Percentiles rank a stretch among this genome's conserved stretches.
Conservation (phyloP, 1,140 invertebrate genomes). For the Stratiolaelaps scimitus region DNA sequence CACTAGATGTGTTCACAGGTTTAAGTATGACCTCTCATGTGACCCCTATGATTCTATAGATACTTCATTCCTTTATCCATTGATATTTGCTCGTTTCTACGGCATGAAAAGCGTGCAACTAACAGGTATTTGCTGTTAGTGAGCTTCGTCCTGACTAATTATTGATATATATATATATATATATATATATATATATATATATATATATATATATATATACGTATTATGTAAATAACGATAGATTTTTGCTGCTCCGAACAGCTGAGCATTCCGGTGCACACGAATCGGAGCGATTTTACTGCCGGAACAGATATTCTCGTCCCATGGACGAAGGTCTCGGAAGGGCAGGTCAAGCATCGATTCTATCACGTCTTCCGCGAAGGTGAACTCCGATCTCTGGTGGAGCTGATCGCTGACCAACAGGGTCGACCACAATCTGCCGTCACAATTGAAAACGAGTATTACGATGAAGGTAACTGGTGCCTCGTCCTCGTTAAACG, state of each 20-base stretch:
- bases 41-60: too few relatives aligned
- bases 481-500: conserved; percentile 62
- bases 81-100: too few relatives aligned
- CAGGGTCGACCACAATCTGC: conserved; percentile 33
- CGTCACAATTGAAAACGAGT: conserved; percentile 53
- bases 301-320: conserved; percentile 50
- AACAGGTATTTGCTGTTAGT: too few relatives aligned
- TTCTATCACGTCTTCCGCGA: conserved; percentile 91
- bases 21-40: too few relatives aligned
- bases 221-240: not conserved
- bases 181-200: too few relatives aligned
- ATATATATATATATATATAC: too few relatives aligned
- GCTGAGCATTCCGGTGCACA: conserved; percentile 58
- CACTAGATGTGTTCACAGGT: too few relatives aligned
- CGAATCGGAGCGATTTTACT: conserved; percentile 72
- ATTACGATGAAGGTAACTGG: conserved; percentile 94
- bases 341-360: conserved; percentile 48
- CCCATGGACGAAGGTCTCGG: conserved; percentile 42
- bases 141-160: too few relatives aligned
- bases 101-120: too few relatives aligned
- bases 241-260: not conserved
- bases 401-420: conserved; percentile 44
- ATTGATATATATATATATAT: too few relatives aligned
- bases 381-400: conserved; percentile 61
- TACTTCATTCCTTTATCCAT: too few relatives aligned